Evolutionary conservation across 2,797 vertebrate species (phyloP), one percentile per base, ranked within the genome.

Genomic region (Crocidura indochinensis): DNA sequence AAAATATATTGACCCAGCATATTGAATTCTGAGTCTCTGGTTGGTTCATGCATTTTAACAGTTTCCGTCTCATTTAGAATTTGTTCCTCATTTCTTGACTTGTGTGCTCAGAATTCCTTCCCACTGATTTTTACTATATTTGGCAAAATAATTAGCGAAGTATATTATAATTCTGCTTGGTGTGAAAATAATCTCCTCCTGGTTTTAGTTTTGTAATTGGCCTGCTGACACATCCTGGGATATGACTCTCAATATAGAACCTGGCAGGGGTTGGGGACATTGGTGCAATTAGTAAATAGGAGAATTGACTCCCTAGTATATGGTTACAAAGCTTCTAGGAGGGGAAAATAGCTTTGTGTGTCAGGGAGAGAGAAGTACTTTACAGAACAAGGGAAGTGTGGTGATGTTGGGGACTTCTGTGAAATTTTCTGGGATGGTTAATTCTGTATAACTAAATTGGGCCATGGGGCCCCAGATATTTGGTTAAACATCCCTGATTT

Each of bases 161-260:
- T 60, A 60, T 83, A 22, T 75, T 64, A 24, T 4, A 56, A 88
- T 88, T 85, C 8, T 9, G 46, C 60, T 62, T 89, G 47, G 14
- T 51, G 10, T 67, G 26, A 49, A 91, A 86, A 91, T 71, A 78
- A 88, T 86, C 73, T 83, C 56, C 10, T 31, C 38, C 26, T 68
- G 65, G 60, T 72, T 62, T 88, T 91, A 67, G 56, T 60, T 91
- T 90, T 86, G 62, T 22, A 85, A 91, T 19, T 75, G 68, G 22
- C 2, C 15, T 31, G 68, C 19, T 51, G 31, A 76, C 51, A 71
- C 26, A 60, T n/a, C 64, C 62, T 91, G 75, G 12, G 17, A 67
- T 74, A 60, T 68, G 49, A 47, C 56, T 84, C 14, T 79, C 62
- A 17, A 6, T 79, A 56, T 27, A 84, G 76, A 84, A 20, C 26